Evolutionary conservation across 2,888 invertebrate species (phyloP), one percentile per base, ranked within the genome.

Genomic region (Pollenia griseotomentosa): DNA sequence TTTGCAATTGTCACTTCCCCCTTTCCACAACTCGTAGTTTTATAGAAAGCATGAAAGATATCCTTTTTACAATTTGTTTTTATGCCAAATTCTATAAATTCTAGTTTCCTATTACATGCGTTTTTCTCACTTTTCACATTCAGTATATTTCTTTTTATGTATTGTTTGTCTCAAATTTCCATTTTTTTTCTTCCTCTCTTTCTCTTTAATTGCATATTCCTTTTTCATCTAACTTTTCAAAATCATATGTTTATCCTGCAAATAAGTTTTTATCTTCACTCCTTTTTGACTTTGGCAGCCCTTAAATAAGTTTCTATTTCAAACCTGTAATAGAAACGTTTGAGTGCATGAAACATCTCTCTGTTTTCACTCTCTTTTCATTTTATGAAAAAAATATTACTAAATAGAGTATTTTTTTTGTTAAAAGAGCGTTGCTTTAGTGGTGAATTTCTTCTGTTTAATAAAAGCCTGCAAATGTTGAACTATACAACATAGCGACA

Each of bases 311-410:
- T 51, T 12, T 8, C n/a, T 57, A 33, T 57, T 16, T 16, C 5
- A 1, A 2, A 12, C 16, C 19, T 48, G 11, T 63, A 11, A 6
- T 63, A n/a, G 80, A 81, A 85, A 75, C 75, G 7, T 33, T 68
- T 44, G 44, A 14, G 73, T 55, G 14, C 4, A n/a, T 75, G 81
- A 77, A 85, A 81, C 77, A 81, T 51, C 77, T 77, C 77, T 81
- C 23, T 19, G 1, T 63, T 9, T 23, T 55, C 12, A 1, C 48
- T 48, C 63, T 70, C 59, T 66, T 53, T 46, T 12, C 40, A 8
- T 53, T 46, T 19, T 10, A 19, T 19, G 33, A 33, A 33, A 33
- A 5, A 33, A 33, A 33, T 33, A 33, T 33, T 6, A 33, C 6
- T 0, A 6, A 33, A 33, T 33, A 33, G 33, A 33, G 33, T 33